Evolutionary conservation across 2,113 vertebrate genomes (phyloP).

Genomic region (Antechinus flavipes): DNA sequence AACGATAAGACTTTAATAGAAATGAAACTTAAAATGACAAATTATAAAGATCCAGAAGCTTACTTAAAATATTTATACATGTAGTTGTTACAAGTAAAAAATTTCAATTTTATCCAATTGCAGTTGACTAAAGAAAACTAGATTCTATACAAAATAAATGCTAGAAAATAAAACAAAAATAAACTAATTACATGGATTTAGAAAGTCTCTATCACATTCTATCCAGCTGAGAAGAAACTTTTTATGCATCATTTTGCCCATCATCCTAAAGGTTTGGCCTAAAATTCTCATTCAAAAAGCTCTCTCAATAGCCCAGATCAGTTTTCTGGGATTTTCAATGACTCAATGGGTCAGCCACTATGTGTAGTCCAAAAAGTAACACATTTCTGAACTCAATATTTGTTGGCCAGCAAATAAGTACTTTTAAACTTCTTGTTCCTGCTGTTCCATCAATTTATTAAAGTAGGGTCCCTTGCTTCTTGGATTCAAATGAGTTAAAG

Average conservation of each 20-base stretch:
- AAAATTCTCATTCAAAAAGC: slow-evolving; percentile 30
- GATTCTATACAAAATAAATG: slow-evolving; percentile 37
- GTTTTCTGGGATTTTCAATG: slow-evolving; percentile 13
- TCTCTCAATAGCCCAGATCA: slow-evolving; percentile 10
- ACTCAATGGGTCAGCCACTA: not conserved
- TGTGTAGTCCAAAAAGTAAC: slow-evolving; percentile 21
- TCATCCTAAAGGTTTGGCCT: not conserved
- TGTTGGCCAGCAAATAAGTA: slow-evolving; percentile 14
- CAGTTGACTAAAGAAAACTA: slow-evolving; percentile 27
- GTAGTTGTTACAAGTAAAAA: not conserved
- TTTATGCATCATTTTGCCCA: not conserved
- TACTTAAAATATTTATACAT: slow-evolving; percentile 40
- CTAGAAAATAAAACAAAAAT: slow-evolving; percentile 32
- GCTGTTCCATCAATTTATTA: not conserved
- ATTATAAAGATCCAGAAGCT: slow-evolving; percentile 9
- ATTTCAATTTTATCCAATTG: slow-evolving; percentile 18
- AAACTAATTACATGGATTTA: slow-evolving; percentile 22
- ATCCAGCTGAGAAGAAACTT: not conserved
- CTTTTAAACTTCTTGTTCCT: slow-evolving; percentile 25
- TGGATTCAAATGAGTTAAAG: not conserved
- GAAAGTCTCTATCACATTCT: not conserved
- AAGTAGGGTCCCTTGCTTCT: not conserved
- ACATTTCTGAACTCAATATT: not conserved
- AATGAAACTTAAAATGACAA: slow-evolving; percentile 34
- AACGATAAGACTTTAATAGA: slow-evolving; percentile 55